These are phyloP conservation scores for Sminthopsis crassicaudata DNA, from an alignment of 2,113 vertebrate species.

Conservation along the genomic window DNA sequence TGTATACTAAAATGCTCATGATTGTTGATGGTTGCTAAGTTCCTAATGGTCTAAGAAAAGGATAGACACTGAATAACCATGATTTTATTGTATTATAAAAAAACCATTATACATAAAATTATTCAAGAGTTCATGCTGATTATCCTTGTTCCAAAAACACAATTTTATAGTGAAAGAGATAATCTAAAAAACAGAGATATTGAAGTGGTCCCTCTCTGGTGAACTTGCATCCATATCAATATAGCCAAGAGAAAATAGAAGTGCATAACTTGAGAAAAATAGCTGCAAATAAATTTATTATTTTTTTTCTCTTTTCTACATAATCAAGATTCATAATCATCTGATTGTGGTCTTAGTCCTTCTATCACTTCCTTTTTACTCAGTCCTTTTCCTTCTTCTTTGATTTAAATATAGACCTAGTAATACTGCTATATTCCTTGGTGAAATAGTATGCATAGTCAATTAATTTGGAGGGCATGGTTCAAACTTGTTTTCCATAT, in stretches of 20 bases:
- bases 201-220: background rate
- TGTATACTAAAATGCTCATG: background rate
- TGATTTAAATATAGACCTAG: background rate
- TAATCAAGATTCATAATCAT: no score
- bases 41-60: background rate
- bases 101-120: background rate
- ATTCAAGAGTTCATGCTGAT: background rate
- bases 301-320: conserved; percentile 18
- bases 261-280: conserved; percentile 5
- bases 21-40: background rate
- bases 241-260: conserved; percentile 1
- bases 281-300: background rate
- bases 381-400: background rate
- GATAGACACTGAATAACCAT: background rate
- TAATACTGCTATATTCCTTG: background rate
- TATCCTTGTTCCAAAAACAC: background rate
- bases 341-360: background rate
- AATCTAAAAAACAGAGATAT: background rate
- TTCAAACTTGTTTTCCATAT: background rate
- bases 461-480: background rate
- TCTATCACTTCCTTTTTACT: background rate
- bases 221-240: background rate
- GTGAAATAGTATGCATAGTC: background rate
- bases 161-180: background rate
- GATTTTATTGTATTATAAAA: background rate